Percentiles rank a stretch among this genome's conserved stretches.
Conservation (phyloP, 2,113 vertebrate genomes). For the Aphyosemion australe region DNA sequence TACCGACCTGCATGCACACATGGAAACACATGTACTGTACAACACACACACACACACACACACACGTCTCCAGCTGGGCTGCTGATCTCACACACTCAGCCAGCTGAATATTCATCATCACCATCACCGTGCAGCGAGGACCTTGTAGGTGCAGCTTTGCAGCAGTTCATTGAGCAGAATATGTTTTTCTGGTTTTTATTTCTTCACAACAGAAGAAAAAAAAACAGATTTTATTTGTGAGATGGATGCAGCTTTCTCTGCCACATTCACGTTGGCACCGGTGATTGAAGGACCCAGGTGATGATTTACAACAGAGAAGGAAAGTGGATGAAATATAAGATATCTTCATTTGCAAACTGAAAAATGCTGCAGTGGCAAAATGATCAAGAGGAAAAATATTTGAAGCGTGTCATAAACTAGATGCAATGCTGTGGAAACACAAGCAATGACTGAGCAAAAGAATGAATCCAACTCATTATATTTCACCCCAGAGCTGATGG, state of each 20-base stretch:
- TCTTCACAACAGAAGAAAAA: constrained; percentile 16
- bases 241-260: constrained; percentile 4
- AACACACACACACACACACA: constrained; percentile 23
- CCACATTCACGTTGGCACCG: background rate
- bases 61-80: constrained; percentile 52
- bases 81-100: constrained; percentile 46
- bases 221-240: constrained; percentile 21
- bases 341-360: no score
- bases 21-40: constrained; percentile 14
- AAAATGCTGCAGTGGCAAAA: no score
- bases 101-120: constrained; percentile 63
- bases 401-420: no score
- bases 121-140: constrained; percentile 24
- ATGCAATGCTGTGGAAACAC: no score
- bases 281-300: background rate
- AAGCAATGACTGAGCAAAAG: no score
- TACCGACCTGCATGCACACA: constrained; percentile 38
- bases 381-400: no score
- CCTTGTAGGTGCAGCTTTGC: constrained; percentile 48
- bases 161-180: constrained; percentile 38
- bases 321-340: no score
- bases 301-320: no score
- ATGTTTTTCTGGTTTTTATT: constrained; percentile 30
- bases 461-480: no score
- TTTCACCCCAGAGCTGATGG: no score